A percentile compares a stretch with the other conserved stretches of the same genome.
Evolutionary conservation across 2,797 vertebrate species (phyloP).

Genomic region (Artibeus jamaicensis): DNA sequence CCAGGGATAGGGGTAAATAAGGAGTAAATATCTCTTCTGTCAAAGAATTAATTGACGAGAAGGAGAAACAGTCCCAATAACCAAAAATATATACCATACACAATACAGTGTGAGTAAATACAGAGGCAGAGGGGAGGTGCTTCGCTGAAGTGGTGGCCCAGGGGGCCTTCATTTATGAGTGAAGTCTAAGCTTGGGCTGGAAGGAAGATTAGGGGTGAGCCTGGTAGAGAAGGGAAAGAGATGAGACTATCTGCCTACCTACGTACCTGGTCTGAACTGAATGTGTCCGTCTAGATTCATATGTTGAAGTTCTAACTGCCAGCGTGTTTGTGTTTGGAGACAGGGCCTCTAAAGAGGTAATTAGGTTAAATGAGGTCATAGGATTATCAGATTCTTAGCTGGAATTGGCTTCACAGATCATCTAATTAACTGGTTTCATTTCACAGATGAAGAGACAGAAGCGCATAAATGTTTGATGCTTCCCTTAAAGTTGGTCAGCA

Average conservation of each 20-base stretch:
- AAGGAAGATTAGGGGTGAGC: not conserved
- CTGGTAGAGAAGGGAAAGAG: not conserved
- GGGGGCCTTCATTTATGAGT: not conserved
- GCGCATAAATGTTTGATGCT: not conserved
- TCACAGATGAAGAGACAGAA: not conserved
- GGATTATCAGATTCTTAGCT: not conserved
- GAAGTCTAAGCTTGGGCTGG: not conserved
- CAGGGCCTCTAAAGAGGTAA: not conserved
- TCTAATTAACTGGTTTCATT: conserved; percentile 35
- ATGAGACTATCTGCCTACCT: not conserved
- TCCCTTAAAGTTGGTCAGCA: not conserved
- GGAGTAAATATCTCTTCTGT: not conserved
- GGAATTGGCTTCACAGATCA: not conserved
- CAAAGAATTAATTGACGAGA: not conserved
- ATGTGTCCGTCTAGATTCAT: not conserved
- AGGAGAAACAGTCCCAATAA: not conserved
- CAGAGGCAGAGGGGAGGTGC: not conserved
- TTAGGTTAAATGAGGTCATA: not conserved
- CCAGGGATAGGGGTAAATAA: not conserved
- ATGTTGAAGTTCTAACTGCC: not conserved
- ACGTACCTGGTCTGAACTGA: not conserved
- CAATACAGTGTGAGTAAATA: not conserved
- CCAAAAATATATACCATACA: not conserved
- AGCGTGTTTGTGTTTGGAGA: not conserved
- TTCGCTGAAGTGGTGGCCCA: not conserved